Base-by-base conservation (phyloP, 1,140 invertebrate species). In the Microplitis mediator region DNA sequence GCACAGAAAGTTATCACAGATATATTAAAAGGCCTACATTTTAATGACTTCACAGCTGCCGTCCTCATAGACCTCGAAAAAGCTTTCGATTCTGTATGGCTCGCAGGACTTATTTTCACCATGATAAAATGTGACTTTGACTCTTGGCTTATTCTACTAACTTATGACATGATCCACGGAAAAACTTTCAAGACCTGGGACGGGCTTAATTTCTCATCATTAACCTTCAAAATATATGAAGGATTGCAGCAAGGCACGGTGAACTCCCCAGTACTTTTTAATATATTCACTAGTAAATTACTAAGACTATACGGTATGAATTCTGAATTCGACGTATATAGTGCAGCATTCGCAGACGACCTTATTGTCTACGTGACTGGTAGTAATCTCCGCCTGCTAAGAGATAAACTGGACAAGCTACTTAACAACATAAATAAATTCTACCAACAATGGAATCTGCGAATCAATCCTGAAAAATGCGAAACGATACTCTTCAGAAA, bases 71-170 rank as follows among this genome's bases (percentile, higher is more conserved):
- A 74, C 35, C 62, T 71, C 0, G 69, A 71, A 39, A 73, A 73
- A 35, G 66, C 71, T 0, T 77, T 77, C n/a, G 76, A 77, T 35
- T 69, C 74, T 0, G 76, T 74, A 0, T 75, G 76, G 74, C 34
- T 68, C 1, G 50, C 73, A 6, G 79, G 78, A 0, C 31, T 81
- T 13, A 69, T 81, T 0, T 73, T 56, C 50, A 79, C 75, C 69
- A 8, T 80, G 13, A 34, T 60, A 23, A 51, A 74, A 65, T 56
- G 51, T 23, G 13, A 72, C 62, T 64, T 75, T 61, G 67, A 77
- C 0, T 23, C 0, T 1, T 23, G 58, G 1, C 16, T 77, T 11
- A 52, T 75, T 1, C 50, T 16, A 56, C 60, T 70, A 0, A 61
- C 75, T 2, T 36, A 51, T 1, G 45, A 54, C 9, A 65, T 72